These are phyloP conservation scores for Hycleus phaleratus DNA, from an alignment of 1,140 invertebrate species.

Conservation along the genomic window DNA sequence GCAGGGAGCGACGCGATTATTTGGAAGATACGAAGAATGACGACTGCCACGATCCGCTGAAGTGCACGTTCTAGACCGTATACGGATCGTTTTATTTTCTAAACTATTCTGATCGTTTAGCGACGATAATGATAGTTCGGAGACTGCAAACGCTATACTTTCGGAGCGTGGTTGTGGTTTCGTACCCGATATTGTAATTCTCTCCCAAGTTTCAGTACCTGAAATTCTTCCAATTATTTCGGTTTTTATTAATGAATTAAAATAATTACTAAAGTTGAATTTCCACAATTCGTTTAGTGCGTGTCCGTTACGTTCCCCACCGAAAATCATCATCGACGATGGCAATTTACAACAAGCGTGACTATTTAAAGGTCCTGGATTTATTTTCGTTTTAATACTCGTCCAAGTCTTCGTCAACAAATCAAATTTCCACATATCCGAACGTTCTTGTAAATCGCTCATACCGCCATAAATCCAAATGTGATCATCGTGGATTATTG, in stretches of 20 bases:
- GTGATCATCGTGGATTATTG: constrained; percentile 65
- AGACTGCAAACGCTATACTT: constrained; percentile 51
- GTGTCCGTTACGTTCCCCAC: constrained; percentile 67
- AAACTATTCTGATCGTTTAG: constrained; percentile 18
- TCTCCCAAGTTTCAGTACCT: constrained; percentile 74
- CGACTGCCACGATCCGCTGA: constrained; percentile 36
- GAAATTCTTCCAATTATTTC: constrained; percentile 10
- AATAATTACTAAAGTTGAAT: constrained; percentile 70
- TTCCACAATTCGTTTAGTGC: constrained; percentile 76
- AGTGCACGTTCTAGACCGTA: constrained; percentile 32
- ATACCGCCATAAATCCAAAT: constrained; percentile 89
- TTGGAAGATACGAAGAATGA: constrained; percentile 40
- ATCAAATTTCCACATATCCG: constrained; percentile 82
- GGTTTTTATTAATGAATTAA: background rate
- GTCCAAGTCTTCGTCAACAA: constrained; percentile 60
- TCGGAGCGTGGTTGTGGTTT: constrained; percentile 66
- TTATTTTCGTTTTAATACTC: constrained; percentile 56
- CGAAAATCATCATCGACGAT: constrained; percentile 75
- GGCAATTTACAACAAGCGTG: constrained; percentile 73
- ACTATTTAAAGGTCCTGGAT: constrained; percentile 70
- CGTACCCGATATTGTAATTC: constrained; percentile 55
- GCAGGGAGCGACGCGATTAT: constrained; percentile 38
- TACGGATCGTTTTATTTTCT: constrained; percentile 35
- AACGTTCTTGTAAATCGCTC: constrained; percentile 72
- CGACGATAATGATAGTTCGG: constrained; percentile 42